Evolutionary conservation across 2,797 vertebrate species (phyloP), one percentile per base, ranked within the genome.

Genomic region (Coluber constrictor): DNA sequence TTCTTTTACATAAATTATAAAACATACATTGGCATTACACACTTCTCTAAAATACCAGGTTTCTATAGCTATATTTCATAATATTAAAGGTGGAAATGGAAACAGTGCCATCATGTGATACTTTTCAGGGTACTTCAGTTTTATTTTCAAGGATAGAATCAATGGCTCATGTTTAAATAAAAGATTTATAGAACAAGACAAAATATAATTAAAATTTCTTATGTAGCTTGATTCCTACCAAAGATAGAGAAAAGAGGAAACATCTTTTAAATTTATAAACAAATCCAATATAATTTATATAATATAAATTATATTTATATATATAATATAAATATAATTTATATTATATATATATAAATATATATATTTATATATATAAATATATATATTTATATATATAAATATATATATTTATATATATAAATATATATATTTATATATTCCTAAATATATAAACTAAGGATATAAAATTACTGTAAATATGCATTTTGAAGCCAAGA

Each of bases 71-170:
- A 96, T 97, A 97, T 98, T 98, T 97, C 97, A 96, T 98, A 98
- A 97, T 97, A 97, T 95, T 96, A 96, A 95, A 98, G 98, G 98
- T 98, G 97, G 98, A 98, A 99, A 99, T 99, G 98, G 99, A 99
- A 99, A 99, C 99, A 99, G 98, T 99, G 99, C 99, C 99, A 99
- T 99, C 99, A 99, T 99, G 99, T 99, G 99, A 99, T 98, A 98
- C 98, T 98, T 98, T 98, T 97, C 97, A 98, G 98, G 98, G 98
- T 98, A 98, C 98, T 98, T 98, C 97, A 98, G 98, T 98, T 97
- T 97, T 94, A 96, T 95, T 98, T 97, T 96, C 97, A 96, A 95
- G 92, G 94, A 97, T 92, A 93, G 93, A 97, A 96, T 95, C 95
- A 96, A 94, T 93, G 95, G 91, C 93, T 96, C 90, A 92, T 94